Evolutionary conservation across 2,888 invertebrate genomes (phyloP).

Genomic region (Athetis lepigone): DNA sequence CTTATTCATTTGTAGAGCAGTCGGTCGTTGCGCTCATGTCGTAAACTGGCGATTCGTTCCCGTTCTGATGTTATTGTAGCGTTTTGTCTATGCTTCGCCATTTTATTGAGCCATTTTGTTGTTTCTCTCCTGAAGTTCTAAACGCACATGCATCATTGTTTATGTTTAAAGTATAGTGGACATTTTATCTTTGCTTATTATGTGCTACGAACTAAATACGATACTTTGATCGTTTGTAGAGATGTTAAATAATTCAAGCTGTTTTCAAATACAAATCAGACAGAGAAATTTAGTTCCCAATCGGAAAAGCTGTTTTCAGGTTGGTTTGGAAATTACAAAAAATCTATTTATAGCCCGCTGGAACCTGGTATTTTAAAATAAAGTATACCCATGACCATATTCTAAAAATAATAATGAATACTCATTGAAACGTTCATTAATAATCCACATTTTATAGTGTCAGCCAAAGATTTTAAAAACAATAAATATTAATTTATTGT

Average conservation of each 20-base stretch:
- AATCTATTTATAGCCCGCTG: too few relatives aligned
- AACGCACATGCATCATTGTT: conserved; percentile 77
- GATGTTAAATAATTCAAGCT: background rate
- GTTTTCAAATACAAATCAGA: too few relatives aligned
- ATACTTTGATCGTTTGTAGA: background rate
- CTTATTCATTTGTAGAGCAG: conserved; percentile 91
- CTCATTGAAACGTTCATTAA: too few relatives aligned
- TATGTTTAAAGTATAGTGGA: conserved; percentile 65
- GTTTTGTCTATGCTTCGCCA: conserved; percentile 89
- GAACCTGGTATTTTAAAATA: background rate
- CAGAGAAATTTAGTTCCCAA: background rate
- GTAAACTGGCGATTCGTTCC: conserved; percentile 90
- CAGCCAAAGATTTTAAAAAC: too few relatives aligned
- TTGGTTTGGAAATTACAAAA: background rate
- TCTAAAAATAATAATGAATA: too few relatives aligned
- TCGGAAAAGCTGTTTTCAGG: too few relatives aligned
- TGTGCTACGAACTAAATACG: conserved; percentile 10
- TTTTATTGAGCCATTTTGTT: conserved; percentile 89
- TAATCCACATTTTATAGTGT: background rate
- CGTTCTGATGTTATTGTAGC: conserved; percentile 90
- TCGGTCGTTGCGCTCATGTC: conserved; percentile 89
- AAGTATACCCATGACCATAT: too few relatives aligned
- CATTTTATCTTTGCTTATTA: conserved; percentile 41
- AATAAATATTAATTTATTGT: background rate
- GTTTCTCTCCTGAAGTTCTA: conserved; percentile 81